A percentile compares a stretch with the other conserved stretches of the same genome.
These are phyloP conservation scores for Dolichopus griseipennis DNA, from an alignment of 2,888 invertebrate genomes.

Conservation along the genomic window DNA sequence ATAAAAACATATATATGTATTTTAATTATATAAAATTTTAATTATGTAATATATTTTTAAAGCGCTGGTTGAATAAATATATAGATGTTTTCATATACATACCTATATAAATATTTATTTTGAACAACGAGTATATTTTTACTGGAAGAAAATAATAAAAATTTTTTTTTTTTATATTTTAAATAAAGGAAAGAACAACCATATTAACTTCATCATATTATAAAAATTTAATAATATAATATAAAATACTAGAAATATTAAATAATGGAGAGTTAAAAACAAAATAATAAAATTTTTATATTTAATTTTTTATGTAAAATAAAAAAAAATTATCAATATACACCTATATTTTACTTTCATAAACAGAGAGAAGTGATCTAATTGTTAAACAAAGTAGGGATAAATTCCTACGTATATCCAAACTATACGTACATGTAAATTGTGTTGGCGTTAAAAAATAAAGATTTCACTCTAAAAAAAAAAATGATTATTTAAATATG, in stretches of 20 bases:
- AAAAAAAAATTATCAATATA: neutral
- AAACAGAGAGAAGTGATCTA: slow-evolving; percentile 6
- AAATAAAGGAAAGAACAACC: neutral
- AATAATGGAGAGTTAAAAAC: neutral
- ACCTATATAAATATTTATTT: neutral
- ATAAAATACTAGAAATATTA: neutral
- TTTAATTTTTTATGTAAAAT: neutral
- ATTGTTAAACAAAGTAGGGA: slow-evolving; percentile 3
- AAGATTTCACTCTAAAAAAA: neutral
- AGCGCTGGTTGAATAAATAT: slow-evolving; percentile 4
- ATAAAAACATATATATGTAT: neutral
- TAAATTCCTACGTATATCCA: slow-evolving; percentile 1
- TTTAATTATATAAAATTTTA: neutral
- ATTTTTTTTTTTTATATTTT: neutral
- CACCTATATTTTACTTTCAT: slow-evolving; percentile 1
- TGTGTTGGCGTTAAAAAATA: slow-evolving; percentile 1
- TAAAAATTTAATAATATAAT: too few species aligned
- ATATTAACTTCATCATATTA: neutral
- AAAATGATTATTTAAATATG: neutral
- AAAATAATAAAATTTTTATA: neutral
- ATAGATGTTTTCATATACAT: neutral
- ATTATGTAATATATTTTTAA: slow-evolving; percentile 2
- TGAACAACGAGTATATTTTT: neutral
- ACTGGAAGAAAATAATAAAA: neutral
- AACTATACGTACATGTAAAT: slow-evolving; percentile 6